Evolutionary conservation across 2,888 invertebrate genomes (phyloP).

Genomic region (Andrena hattorfiana): DNA sequence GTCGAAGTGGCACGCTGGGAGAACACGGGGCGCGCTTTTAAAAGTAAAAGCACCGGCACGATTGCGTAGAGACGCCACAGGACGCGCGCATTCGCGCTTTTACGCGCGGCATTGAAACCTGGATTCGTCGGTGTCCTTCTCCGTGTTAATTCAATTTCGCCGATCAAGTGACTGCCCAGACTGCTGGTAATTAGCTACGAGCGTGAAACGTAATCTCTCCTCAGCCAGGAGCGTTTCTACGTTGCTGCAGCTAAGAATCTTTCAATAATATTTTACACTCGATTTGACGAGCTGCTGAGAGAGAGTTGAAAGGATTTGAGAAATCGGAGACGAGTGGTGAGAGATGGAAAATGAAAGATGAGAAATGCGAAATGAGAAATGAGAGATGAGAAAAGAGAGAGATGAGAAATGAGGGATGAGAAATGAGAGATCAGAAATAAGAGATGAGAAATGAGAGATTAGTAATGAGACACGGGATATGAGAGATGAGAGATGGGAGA

Average conservation of each 20-base stretch:
- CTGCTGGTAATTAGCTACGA: constrained; percentile 26
- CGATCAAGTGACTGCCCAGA: constrained; percentile 1
- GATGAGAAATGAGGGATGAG: no score
- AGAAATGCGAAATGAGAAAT: no score
- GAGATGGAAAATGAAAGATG: no score
- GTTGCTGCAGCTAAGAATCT: neutral
- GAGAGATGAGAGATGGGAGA: no score
- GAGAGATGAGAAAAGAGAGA: no score
- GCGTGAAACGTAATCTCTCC: constrained; percentile 16
- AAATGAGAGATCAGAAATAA: no score
- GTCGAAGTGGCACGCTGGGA: constrained; percentile 67
- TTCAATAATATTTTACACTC: no score
- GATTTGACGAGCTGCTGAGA: no score
- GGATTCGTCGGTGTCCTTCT: constrained; percentile 41
- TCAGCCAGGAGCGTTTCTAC: neutral
- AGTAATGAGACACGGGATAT: no score
- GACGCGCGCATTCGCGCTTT: neutral
- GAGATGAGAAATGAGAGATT: no score
- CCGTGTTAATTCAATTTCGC: constrained; percentile 48
- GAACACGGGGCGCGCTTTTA: constrained; percentile 58
- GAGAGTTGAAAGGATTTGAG: no score
- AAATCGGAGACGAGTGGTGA: no score
- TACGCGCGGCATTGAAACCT: constrained; percentile 50
- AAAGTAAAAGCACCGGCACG: constrained; percentile 42
- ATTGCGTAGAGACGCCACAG: constrained; percentile 30